These are phyloP conservation scores for Procavia capensis DNA, from an alignment of 2,113 vertebrate genomes.

Conservation along the genomic window DNA sequence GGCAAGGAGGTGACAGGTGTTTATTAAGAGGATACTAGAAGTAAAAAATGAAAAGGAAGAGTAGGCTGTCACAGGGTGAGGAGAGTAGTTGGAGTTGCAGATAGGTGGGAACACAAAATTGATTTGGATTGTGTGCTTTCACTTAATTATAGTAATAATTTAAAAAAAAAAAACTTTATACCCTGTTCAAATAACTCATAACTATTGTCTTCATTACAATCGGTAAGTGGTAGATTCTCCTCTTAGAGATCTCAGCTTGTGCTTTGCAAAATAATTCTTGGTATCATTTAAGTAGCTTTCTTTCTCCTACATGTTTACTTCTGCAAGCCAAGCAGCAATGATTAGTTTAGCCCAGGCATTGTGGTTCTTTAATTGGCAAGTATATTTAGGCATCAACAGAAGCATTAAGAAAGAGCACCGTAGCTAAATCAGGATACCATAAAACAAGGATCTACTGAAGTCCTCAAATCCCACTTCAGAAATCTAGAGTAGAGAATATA, in stretches of 20 bases:
- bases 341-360: not conserved
- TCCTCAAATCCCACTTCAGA: not conserved
- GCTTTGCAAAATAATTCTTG: slow-evolving; percentile 30
- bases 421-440: not conserved
- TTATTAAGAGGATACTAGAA: no score
- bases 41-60: no score
- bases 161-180: not conserved
- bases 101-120: no score
- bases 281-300: not conserved
- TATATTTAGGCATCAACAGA: not conserved
- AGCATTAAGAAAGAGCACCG: not conserved
- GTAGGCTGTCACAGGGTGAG: no score
- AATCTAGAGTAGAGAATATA: not conserved
- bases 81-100: no score
- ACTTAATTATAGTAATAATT: no score
- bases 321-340: not conserved
- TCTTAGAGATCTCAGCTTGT: not conserved
- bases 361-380: not conserved
- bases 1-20: no score
- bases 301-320: not conserved
- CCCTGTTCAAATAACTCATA: not conserved
- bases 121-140: no score
- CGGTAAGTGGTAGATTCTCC: not conserved
- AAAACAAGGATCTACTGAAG: not conserved
- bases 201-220: not conserved